Conservation (phyloP, 2,797 vertebrate species). For the Melanotaenia trifasciata region DNA sequence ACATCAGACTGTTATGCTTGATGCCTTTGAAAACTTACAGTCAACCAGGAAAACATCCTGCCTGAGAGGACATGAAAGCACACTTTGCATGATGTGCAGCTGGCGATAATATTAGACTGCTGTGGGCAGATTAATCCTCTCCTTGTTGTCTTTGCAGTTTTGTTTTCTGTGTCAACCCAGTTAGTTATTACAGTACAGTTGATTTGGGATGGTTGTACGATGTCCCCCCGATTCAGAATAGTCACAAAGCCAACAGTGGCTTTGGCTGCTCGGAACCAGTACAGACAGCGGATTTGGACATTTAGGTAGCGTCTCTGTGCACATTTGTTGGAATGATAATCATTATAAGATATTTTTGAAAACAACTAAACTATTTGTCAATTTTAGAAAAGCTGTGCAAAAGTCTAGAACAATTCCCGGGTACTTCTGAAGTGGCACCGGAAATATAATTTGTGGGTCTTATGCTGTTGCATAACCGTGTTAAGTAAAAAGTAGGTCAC, state of each 20-base stretch:
- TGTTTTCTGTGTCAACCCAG: conserved; percentile 27
- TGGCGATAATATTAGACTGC: conserved; percentile 27
- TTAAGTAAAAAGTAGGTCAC: conserved; percentile 62
- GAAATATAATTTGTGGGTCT: conserved; percentile 3
- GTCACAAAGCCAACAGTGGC: conserved; percentile 69
- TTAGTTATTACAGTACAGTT: conserved; percentile 25
- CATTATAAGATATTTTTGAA: too few species aligned
- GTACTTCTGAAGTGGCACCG: conserved; percentile 37
- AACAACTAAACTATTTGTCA: not conserved
- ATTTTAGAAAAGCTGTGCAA: not conserved
- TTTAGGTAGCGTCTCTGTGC: conserved; percentile 12
- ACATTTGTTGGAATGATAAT: not conserved
- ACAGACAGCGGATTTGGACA: conserved; percentile 23
- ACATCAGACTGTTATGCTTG: conserved; percentile 8
- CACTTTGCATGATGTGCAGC: conserved; percentile 28
- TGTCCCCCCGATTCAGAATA: conserved; percentile 36
- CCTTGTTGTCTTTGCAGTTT: conserved; percentile 37
- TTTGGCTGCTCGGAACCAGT: conserved; percentile 53
- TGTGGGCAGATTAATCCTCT: conserved; percentile 27
- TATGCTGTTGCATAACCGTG: conserved; percentile 33
- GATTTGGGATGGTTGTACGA: conserved; percentile 14
- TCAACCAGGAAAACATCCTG: conserved; percentile 22
- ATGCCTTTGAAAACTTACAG: conserved; percentile 19
- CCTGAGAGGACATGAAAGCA: conserved; percentile 20
- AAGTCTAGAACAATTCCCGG: conserved; percentile 9